Conservation (phyloP, 2,888 invertebrate species). For the Cryptophagus acutangulus region DNA sequence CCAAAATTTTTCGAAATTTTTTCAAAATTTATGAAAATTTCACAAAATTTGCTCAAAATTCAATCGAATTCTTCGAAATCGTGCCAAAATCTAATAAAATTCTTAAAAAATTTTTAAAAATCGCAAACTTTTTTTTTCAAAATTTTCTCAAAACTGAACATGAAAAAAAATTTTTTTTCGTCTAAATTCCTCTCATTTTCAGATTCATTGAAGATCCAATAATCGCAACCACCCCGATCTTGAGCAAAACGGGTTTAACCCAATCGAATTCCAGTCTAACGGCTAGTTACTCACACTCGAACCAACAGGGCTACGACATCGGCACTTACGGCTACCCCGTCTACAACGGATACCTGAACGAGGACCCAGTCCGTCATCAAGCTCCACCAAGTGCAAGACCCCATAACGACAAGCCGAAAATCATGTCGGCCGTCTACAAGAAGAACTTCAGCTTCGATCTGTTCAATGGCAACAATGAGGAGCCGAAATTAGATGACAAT, state of each 20-base stretch:
- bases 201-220: not conserved
- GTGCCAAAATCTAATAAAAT: too few species aligned
- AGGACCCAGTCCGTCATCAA: constrained; percentile 25
- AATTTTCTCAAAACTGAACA: too few species aligned
- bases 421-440: constrained; percentile 65
- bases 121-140: too few species aligned
- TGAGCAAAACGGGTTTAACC: constrained; percentile 70
- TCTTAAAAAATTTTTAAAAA: too few species aligned
- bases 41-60: too few species aligned
- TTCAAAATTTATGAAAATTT: too few species aligned
- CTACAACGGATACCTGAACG: constrained; percentile 56
- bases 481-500: not conserved
- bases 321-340: constrained; percentile 67
- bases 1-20: too few species aligned
- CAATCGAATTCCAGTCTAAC: constrained; percentile 76
- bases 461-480: constrained; percentile 27
- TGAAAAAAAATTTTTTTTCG: too few species aligned
- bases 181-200: too few species aligned
- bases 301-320: constrained; percentile 71
- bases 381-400: too few species aligned
- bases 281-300: constrained; percentile 73
- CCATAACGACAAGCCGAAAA: constrained; percentile 56
- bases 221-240: constrained; percentile 6
- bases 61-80: too few species aligned
- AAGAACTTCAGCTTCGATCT: too few species aligned